phyloP scores from a whole-genome alignment of 2,888 invertebrate species.

The Abscondita cerata region DNA sequence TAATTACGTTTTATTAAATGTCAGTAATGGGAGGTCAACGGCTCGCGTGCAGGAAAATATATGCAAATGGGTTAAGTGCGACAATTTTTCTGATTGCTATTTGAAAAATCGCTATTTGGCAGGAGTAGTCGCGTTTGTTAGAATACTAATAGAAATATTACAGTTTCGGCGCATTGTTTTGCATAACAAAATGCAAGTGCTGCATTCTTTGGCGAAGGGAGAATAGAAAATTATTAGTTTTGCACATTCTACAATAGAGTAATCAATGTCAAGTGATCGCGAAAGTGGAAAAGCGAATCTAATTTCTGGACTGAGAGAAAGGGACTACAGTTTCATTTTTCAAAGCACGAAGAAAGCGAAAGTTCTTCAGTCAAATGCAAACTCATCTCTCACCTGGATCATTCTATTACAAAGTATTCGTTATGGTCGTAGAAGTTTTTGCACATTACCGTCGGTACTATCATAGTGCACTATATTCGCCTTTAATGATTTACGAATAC shows the following conservation, averaged over 20 bases:
- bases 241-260: conserved; percentile 29
- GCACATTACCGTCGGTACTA: conserved; percentile 14
- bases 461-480: conserved; percentile 15
- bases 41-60: conserved; percentile 37
- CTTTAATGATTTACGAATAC: conserved; percentile 27
- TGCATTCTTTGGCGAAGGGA: conserved; percentile 54
- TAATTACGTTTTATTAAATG: not conserved
- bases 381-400: conserved; percentile 38
- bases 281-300: conserved; percentile 44
- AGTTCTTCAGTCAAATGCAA: conserved; percentile 36
- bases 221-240: conserved; percentile 37
- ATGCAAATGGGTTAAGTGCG: conserved; percentile 43
- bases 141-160: conserved; percentile 45
- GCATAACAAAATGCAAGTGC: conserved; percentile 70
- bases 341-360: conserved; percentile 44
- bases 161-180: conserved; percentile 48
- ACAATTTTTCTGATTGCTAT: conserved; percentile 41
- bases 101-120: conserved; percentile 42
- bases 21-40: conserved; percentile 35
- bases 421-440: conserved; percentile 35
- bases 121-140: conserved; percentile 40
- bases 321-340: conserved; percentile 48
- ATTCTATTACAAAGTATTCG: conserved; percentile 22
- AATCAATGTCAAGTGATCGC: conserved; percentile 28
- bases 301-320: conserved; percentile 43